A percentile compares a stretch with the other conserved stretches of the same genome.
phyloP scores from a whole-genome alignment of 2,797 vertebrate species.

The Gobionotothen gibberifrons region DNA sequence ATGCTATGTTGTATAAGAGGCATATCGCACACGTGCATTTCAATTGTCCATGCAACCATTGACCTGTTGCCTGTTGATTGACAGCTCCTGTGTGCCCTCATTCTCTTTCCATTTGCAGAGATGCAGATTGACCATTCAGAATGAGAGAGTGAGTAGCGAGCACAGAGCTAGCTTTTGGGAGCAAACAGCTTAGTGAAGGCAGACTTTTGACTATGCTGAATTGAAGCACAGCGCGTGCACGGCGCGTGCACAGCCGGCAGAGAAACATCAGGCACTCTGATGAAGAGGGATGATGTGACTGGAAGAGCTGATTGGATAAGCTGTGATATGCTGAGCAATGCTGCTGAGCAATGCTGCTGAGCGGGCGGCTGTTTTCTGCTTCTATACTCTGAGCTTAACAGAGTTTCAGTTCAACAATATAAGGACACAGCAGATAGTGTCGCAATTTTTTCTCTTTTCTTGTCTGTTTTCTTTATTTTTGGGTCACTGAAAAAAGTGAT shows the following conservation, averaged over 20 bases:
- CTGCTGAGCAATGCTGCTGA: constrained; percentile 61
- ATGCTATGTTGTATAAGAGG: constrained; percentile 3
- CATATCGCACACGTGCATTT: constrained; percentile 16
- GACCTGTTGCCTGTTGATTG: constrained; percentile 61
- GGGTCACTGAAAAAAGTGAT: neutral
- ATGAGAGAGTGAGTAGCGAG: constrained; percentile 82
- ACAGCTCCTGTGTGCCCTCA: constrained; percentile 61
- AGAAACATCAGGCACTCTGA: constrained; percentile 47
- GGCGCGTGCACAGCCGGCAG: constrained; percentile 35
- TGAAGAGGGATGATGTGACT: constrained; percentile 68
- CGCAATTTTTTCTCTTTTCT: too few relatives aligned
- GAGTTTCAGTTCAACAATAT: constrained; percentile 50
- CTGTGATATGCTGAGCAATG: constrained; percentile 64
- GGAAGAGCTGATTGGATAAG: constrained; percentile 54
- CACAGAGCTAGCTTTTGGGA: constrained; percentile 70
- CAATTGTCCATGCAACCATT: constrained; percentile 42
- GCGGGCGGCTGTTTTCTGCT: constrained; percentile 37
- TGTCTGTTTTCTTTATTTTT: neutral
- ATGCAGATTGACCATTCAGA: constrained; percentile 83
- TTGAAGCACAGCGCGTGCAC: constrained; percentile 47
- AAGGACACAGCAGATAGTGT: constrained; percentile 20
- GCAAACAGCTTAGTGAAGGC: constrained; percentile 60
- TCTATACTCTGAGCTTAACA: constrained; percentile 48
- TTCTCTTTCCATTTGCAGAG: constrained; percentile 80
- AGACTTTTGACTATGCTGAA: constrained; percentile 53